A percentile compares a stretch with the other conserved stretches of the same genome.
These are phyloP conservation scores for Hyppa rectilinea DNA, from an alignment of 2,888 invertebrate genomes.

Conservation along the genomic window DNA sequence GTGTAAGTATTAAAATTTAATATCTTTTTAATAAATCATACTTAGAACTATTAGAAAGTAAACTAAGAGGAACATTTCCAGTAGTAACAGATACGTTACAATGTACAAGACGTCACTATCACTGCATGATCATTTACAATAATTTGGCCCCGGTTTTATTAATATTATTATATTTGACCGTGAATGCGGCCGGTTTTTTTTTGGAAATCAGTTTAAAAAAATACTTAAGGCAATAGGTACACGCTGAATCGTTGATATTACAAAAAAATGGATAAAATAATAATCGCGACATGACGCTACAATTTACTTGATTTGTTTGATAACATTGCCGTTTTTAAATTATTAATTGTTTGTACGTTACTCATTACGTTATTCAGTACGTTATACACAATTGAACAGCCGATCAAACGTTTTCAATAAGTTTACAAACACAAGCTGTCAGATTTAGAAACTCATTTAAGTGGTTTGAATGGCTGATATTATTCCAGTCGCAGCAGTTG, in stretches of 20 bases:
- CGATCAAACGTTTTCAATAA: background rate
- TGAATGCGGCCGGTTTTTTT: background rate
- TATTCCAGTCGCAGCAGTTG: background rate
- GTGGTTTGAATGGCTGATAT: background rate
- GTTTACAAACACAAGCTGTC: background rate
- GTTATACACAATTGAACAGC: no score
- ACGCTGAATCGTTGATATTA: background rate
- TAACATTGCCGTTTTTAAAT: no score
- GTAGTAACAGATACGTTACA: slow-evolving; percentile 20
- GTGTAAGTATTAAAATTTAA: no score
- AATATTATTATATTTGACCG: slow-evolving; percentile 12
- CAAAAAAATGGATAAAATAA: background rate
- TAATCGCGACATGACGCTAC: background rate
- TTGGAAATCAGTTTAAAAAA: background rate
- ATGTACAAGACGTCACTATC: slow-evolving; percentile 34
- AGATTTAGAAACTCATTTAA: background rate
- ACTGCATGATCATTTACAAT: slow-evolving; percentile 19
- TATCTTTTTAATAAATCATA: no score
- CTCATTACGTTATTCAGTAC: no score
- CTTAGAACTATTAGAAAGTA: no score
- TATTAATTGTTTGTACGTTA: no score
- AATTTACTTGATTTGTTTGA: background rate
- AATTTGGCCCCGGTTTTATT: slow-evolving; percentile 34
- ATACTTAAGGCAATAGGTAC: background rate
- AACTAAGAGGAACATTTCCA: slow-evolving; percentile 38